These are phyloP conservation scores for Neodiprion pinetum DNA, from an alignment of 1,140 invertebrate species.

Conservation along the genomic window DNA sequence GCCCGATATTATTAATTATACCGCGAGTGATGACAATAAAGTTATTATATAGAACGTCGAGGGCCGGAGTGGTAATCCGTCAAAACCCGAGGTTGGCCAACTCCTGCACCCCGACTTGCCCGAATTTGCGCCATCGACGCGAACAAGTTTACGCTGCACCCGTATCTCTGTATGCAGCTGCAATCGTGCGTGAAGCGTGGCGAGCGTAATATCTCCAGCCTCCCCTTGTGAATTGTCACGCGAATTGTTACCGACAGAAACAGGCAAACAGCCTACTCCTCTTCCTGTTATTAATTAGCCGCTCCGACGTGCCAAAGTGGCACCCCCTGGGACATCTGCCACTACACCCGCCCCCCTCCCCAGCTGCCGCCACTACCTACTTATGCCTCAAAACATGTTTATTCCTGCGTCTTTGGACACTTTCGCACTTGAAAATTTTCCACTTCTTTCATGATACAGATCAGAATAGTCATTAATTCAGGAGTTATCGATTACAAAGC, in stretches of 20 bases:
- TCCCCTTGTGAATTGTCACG: conserved; percentile 4
- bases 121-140: not conserved
- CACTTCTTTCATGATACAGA: too few species aligned
- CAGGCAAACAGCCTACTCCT: conserved; percentile 1
- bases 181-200: not conserved
- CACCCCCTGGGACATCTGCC: not conserved
- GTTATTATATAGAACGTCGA: too few species aligned
- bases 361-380: too few species aligned
- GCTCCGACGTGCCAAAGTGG: not conserved
- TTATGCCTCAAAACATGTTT: not conserved
- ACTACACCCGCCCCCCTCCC: not conserved
- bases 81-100: too few species aligned
- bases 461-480: too few species aligned
- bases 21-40: too few species aligned
- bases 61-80: too few species aligned
- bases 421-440: not conserved
- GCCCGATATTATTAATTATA: too few species aligned
- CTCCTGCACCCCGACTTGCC: not conserved
- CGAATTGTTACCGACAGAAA: conserved; percentile 2
- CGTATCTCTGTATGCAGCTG: not conserved
- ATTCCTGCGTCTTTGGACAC: not conserved
- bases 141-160: not conserved
- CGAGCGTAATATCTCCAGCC: not conserved
- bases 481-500: too few species aligned
- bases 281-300: not conserved